Percentiles rank a stretch among this genome's conserved stretches.
Conservation (phyloP, 92 coral and sea anemone genomes). For the Heliopora coerulea region DNA sequence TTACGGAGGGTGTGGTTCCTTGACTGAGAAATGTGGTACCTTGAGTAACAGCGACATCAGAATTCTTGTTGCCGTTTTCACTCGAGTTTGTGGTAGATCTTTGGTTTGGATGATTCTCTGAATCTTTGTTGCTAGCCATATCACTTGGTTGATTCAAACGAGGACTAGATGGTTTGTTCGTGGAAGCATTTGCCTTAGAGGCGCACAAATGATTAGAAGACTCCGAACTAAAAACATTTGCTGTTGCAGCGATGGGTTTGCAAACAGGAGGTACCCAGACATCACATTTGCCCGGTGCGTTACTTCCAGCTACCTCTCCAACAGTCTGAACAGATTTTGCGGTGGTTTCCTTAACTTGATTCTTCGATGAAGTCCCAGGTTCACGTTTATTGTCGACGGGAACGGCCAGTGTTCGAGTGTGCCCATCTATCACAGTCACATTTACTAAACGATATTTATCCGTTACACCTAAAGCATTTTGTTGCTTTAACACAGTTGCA, state of each 20-base stretch:
- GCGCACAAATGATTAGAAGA: background rate
- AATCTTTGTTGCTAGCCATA: background rate
- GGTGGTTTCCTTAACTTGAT: background rate
- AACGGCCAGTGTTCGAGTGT: constrained; percentile 35
- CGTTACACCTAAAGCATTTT: background rate
- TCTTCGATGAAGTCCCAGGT: background rate
- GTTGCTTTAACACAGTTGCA: background rate
- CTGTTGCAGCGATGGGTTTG: background rate
- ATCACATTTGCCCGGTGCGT: background rate
- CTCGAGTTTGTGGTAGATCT: background rate
- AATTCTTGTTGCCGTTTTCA: background rate
- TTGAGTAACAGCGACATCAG: background rate
- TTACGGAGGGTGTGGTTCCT: too few species aligned
- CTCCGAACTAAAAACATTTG: background rate
- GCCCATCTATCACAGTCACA: constrained; percentile 29
- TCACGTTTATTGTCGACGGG: constrained; percentile 1
- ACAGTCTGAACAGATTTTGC: background rate
- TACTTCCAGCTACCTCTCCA: background rate
- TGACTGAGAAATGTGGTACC: background rate
- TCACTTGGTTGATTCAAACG: background rate
- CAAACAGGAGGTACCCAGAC: background rate
- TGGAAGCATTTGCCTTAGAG: background rate
- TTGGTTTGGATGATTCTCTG: background rate
- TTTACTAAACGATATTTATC: constrained; percentile 36
- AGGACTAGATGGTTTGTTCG: background rate